Evolutionary conservation across 2,113 vertebrate species (phyloP), one percentile per base, ranked within the genome.

Genomic region (Cathartes aura): DNA sequence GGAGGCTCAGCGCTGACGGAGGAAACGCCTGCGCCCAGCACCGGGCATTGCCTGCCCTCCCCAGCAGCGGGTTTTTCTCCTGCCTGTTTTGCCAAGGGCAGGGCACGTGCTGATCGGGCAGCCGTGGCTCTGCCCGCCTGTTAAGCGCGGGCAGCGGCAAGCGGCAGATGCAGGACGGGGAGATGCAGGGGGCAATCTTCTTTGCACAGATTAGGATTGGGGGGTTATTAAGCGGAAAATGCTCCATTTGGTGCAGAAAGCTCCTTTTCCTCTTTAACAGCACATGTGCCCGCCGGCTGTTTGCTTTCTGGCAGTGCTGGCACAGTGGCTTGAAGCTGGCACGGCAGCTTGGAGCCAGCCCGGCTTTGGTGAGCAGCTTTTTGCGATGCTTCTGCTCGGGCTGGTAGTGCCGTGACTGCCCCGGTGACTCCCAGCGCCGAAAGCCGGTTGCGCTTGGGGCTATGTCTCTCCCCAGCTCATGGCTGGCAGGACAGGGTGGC

Each of bases 181-280:
- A 27, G 50, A 52, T 42, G 26, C 36, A 3, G 66, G 80, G 93
- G 76, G 58, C 75, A 67, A 82, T 93, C 45, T 55, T 82, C 91
- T 87, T 89, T 88, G 93, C 0, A 6, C 89, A 96, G 94, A 96
- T 96, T 94, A 96, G 95, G 96, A 92, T 91, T 86, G 90, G 60
- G 64, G 81, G 64, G 91, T 82, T 85, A 64, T 96, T 97, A 96
- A 96, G 93, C 27, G 48, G 90, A 95, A 96, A 97, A 96, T 87
- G 67, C 89, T 92, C 93, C 66, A 95, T 66, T 80, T 58, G 70
- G 90, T 63, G 89, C 17, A 36, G 91, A 95, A 92, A 92, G 86
- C 92, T 95, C 9, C 74, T 95, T 76, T 67, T 92, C 55, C 56
- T 91, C 72, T 93, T 90, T 67, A 53, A 38, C 19, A 68, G 87